A percentile compares a stretch with the other conserved stretches of the same genome.
Evolutionary conservation across 2,888 invertebrate genomes (phyloP).

Genomic region (Ligdia adustata): DNA sequence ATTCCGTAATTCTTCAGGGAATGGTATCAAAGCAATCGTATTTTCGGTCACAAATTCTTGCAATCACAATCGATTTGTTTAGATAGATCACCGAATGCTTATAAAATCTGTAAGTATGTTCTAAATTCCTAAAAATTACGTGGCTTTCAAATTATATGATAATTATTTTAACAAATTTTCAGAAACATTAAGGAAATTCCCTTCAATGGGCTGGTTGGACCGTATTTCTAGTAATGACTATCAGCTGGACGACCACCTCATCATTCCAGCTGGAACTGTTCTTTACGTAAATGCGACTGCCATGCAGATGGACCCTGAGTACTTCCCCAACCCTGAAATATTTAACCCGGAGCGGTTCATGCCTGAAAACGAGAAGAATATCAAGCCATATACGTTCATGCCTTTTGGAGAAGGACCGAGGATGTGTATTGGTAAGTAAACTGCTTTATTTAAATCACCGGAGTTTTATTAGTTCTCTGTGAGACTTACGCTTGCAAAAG

Average conservation of each 20-base stretch:
- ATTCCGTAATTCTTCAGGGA: no score
- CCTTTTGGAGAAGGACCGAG: constrained; percentile 85
- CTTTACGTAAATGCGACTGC: constrained; percentile 52
- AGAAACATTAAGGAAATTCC: constrained; percentile 57
- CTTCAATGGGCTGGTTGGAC: constrained; percentile 61
- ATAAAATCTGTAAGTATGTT: no score
- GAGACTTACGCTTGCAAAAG: no score
- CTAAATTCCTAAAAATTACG: no score
- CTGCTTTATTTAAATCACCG: no score
- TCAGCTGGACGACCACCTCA: constrained; percentile 49
- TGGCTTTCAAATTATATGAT: no score
- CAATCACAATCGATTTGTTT: no score
- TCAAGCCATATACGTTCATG: constrained; percentile 56
- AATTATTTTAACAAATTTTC: no score
- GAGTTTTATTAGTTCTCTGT: no score
- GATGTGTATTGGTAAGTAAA: constrained; percentile 79
- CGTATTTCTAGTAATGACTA: constrained; percentile 48
- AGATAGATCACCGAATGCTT: no score
- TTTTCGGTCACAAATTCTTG: no score
- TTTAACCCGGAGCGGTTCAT: constrained; percentile 83
- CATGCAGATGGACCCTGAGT: constrained; percentile 67
- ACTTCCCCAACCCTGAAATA: constrained; percentile 76
- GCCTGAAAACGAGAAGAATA: constrained; percentile 76
- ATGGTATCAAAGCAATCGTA: no score
- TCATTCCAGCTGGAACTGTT: constrained; percentile 50